Evolutionary conservation across 2,888 invertebrate genomes (phyloP).

Genomic region (Philereme transversata): DNA sequence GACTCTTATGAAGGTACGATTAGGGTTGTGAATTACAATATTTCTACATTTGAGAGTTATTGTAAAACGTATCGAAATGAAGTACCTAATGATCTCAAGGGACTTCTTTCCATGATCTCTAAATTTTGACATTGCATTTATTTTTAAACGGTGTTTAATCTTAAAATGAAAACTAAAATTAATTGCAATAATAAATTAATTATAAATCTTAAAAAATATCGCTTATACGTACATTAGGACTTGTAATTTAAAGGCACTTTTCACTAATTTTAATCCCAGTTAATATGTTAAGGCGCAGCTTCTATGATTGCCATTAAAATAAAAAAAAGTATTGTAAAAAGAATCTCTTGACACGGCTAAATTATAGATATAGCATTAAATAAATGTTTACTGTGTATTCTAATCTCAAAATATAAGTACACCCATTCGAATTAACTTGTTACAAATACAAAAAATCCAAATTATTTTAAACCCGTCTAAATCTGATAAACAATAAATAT

Average conservation of each 20-base stretch:
- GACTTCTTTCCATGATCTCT: constrained; percentile 73
- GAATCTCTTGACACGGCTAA: constrained; percentile 66
- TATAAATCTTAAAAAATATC: constrained; percentile 60
- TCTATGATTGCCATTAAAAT: constrained; percentile 59
- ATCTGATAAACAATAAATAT: constrained; percentile 10
- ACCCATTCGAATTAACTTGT: background rate
- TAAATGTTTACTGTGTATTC: constrained; percentile 16
- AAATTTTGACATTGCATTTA: constrained; percentile 75
- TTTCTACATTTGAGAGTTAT: constrained; percentile 64
- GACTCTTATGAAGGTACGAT: constrained; percentile 62
- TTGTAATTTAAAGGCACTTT: constrained; percentile 67
- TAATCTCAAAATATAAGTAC: constrained; percentile 22
- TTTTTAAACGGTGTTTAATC: constrained; percentile 58
- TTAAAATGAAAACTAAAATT: constrained; percentile 48
- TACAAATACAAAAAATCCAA: background rate
- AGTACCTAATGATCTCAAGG: constrained; percentile 69
- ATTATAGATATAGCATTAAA: constrained; percentile 52
- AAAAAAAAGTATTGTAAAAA: constrained; percentile 54
- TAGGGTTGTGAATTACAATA: constrained; percentile 82
- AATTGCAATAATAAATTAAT: constrained; percentile 64
- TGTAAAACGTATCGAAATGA: constrained; percentile 59
- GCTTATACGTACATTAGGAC: constrained; percentile 67
- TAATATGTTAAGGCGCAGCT: constrained; percentile 69
- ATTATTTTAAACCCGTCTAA: constrained; percentile 10
- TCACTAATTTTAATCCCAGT: constrained; percentile 67